phyloP scores from a whole-genome alignment of 2,888 invertebrate species.

The Tenodera sinensis region DNA sequence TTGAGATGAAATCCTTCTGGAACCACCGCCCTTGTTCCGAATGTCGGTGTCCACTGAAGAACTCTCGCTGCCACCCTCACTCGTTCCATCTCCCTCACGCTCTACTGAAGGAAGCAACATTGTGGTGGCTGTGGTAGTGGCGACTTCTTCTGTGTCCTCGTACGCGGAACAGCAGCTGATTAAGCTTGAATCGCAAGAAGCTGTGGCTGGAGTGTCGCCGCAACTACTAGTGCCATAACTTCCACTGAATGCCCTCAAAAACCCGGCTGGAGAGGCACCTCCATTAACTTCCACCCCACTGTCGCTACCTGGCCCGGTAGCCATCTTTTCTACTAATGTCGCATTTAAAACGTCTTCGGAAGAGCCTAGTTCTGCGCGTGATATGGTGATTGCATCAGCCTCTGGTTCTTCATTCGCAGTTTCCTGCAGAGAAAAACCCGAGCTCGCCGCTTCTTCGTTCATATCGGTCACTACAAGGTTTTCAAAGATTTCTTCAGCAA shows the following conservation, averaged over 20 bases:
- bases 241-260: constrained; percentile 53
- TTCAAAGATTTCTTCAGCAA: background rate
- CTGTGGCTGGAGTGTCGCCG: constrained; percentile 49
- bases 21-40: background rate
- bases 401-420: background rate
- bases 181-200: constrained; percentile 73
- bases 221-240: constrained; percentile 60
- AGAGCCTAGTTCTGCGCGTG: background rate
- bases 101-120: constrained; percentile 12
- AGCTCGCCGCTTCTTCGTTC: background rate
- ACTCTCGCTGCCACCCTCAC: constrained; percentile 74
- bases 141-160: constrained; percentile 48
- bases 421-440: background rate
- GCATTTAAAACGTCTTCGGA: background rate
- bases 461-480: background rate
- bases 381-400: background rate
- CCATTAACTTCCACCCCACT: constrained; percentile 71
- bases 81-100: constrained; percentile 51
- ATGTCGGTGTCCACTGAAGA: constrained; percentile 53
- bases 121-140: constrained; percentile 36
- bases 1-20: background rate
- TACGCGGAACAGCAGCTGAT: constrained; percentile 75
- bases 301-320: constrained; percentile 65
- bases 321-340: background rate
- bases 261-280: constrained; percentile 39